Percentiles rank a stretch among this genome's conserved stretches.
phyloP scores from a whole-genome alignment of 2,797 vertebrate genomes.

The Intellagama lesueurii region DNA sequence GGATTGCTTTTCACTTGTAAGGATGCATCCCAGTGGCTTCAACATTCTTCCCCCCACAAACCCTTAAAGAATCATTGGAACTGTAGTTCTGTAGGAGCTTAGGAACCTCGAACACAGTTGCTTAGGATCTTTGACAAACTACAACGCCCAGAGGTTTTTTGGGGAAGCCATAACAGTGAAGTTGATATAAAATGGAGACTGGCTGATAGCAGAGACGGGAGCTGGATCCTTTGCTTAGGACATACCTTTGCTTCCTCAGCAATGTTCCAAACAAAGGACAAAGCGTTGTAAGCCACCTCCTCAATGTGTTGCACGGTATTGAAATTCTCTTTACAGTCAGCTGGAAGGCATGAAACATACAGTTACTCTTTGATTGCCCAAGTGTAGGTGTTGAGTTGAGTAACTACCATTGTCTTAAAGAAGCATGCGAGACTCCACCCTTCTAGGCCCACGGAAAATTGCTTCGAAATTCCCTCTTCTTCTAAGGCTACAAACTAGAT shows the following conservation, averaged over 20 bases:
- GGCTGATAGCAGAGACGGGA: too few species aligned
- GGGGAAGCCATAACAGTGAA: neutral
- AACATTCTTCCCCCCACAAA: too few species aligned
- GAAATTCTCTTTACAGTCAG: constrained; percentile 97
- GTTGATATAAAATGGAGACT: neutral
- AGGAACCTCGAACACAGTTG: too few species aligned
- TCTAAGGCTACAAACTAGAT: neutral
- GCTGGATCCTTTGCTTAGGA: neutral
- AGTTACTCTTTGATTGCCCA: neutral
- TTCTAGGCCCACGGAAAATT: neutral
- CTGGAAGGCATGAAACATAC: constrained; percentile 72
- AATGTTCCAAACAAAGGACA: constrained; percentile 96
- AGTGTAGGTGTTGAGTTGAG: neutral
- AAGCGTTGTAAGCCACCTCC: constrained; percentile 93
- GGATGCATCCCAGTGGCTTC: too few species aligned
- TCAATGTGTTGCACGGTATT: constrained; percentile 92
- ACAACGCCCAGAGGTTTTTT: neutral
- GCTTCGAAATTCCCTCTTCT: neutral
- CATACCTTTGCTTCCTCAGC: constrained; percentile 96
- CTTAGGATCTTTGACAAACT: neutral
- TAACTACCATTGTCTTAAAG: neutral
- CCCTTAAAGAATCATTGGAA: neutral
- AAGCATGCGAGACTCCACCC: neutral
- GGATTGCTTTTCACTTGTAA: neutral
- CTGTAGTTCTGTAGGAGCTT: neutral